Conservation (phyloP, 2,888 invertebrate genomes). For the Flexamia atlantica region DNA sequence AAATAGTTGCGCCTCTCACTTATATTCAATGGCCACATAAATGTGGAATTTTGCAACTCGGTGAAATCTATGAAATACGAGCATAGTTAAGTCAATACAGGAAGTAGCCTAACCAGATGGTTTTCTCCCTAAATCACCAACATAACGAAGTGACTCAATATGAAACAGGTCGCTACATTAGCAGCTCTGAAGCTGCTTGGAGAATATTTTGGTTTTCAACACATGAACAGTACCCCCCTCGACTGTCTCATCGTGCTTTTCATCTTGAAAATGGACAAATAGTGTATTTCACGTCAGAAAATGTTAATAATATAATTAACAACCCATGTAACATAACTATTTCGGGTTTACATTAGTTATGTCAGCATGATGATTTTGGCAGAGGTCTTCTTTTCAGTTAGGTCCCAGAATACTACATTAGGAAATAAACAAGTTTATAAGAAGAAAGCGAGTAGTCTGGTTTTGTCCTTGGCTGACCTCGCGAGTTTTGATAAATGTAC, state of each 20-base stretch:
- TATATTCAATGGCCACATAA: conserved; percentile 67
- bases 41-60: conserved; percentile 69
- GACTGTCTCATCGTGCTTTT: conserved; percentile 41
- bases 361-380: conserved; percentile 60
- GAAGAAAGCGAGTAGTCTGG: conserved; percentile 21
- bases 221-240: conserved; percentile 43
- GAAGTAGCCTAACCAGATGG: conserved; percentile 65
- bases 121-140: conserved; percentile 59
- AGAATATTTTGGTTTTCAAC: conserved; percentile 63
- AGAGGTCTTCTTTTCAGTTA: conserved; percentile 66
- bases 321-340: conserved; percentile 13
- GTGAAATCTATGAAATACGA: conserved; percentile 70
- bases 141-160: conserved; percentile 67
- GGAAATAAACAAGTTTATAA: conserved; percentile 55
- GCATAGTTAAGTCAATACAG: conserved; percentile 70
- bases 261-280: conserved; percentile 61
- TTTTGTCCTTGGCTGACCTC: no score
- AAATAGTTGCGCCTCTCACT: conserved; percentile 67
- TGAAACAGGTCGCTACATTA: conserved; percentile 68
- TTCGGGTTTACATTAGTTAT: conserved; percentile 28
- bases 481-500: no score
- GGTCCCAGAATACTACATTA: conserved; percentile 67
- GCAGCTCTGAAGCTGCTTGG: conserved; percentile 67
- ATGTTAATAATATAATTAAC: conserved; percentile 16
- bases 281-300: conserved; percentile 46